These are phyloP conservation scores for Paramormyrops kingsleyae DNA, from an alignment of 2,113 vertebrate species.

Conservation along the genomic window DNA sequence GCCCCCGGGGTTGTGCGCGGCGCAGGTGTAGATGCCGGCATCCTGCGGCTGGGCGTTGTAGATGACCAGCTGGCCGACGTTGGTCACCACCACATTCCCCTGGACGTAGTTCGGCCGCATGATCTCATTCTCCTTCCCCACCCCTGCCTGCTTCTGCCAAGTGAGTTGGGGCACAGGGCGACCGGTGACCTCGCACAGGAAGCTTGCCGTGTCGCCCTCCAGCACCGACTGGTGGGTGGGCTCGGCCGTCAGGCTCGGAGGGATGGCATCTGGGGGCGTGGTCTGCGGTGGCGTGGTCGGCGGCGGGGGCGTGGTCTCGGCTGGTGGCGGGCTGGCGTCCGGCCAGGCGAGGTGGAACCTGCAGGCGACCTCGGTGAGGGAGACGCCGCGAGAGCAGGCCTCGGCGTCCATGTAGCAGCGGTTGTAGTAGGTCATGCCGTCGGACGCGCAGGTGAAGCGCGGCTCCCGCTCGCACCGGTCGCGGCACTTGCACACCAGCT, in stretches of 20 bases:
- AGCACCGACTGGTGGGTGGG: constrained; percentile 74
- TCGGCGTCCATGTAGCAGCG: constrained; percentile 98
- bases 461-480: constrained; percentile 95
- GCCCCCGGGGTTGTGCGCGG: constrained; percentile 73
- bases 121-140: constrained; percentile 75
- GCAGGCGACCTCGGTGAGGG: constrained; percentile 86
- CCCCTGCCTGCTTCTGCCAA: constrained; percentile 85
- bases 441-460: constrained; percentile 91
- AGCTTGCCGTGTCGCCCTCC: constrained; percentile 86
- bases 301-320: constrained; percentile 76
- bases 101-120: constrained; percentile 84
- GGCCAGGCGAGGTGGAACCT: constrained; percentile 91
- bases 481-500: constrained; percentile 91
- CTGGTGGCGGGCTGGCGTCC: constrained; percentile 80
- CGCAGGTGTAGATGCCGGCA: constrained; percentile 87
- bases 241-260: constrained; percentile 69
- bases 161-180: constrained; percentile 85
- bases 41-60: constrained; percentile 88
- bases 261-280: constrained; percentile 68
- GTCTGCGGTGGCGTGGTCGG: constrained; percentile 74
- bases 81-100: constrained; percentile 90
- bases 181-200: constrained; percentile 84
- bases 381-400: constrained; percentile 88
- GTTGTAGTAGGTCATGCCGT: constrained; percentile 97
- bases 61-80: constrained; percentile 92